Conservation (phyloP, 2,113 vertebrate species). For the Nanorana parkeri region DNA sequence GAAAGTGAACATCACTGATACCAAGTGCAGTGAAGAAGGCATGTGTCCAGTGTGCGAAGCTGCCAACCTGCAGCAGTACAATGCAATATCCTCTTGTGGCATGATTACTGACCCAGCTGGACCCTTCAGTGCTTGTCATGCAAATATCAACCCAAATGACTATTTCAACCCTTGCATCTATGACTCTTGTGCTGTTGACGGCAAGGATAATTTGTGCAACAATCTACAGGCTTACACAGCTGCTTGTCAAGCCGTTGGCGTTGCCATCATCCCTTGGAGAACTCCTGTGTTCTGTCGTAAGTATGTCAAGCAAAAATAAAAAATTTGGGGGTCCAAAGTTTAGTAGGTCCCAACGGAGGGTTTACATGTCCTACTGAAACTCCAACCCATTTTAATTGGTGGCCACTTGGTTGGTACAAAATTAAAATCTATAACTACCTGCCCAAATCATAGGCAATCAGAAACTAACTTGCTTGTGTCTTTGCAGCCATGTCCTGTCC, state of each 20-base stretch:
- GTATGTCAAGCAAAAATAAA: slow-evolving; percentile 56
- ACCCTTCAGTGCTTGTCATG: slow-evolving; percentile 72
- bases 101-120: slow-evolving; percentile 64
- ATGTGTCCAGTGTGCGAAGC: slow-evolving; percentile 59
- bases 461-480: not conserved
- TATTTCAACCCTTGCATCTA: slow-evolving; percentile 70
- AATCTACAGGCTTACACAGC: slow-evolving; percentile 70
- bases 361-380: no score
- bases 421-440: no score
- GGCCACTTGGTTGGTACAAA: no score
- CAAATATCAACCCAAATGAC: slow-evolving; percentile 59
- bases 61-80: not conserved
- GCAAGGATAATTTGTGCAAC: slow-evolving; percentile 66
- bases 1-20: slow-evolving; percentile 62
- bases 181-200: slow-evolving; percentile 64
- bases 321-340: not conserved
- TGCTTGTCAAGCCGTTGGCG: slow-evolving; percentile 69
- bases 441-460: no score
- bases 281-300: slow-evolving; percentile 69
- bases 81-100: slow-evolving; percentile 61
- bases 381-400: no score
- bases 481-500: slow-evolving; percentile 70
- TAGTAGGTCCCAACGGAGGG: no score
- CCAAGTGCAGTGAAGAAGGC: slow-evolving; percentile 55
- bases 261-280: slow-evolving; percentile 69